A percentile compares a stretch with the other conserved stretches of the same genome.
Conservation (phyloP, 1,140 invertebrate genomes). For the Coenobita brevimanus region DNA sequence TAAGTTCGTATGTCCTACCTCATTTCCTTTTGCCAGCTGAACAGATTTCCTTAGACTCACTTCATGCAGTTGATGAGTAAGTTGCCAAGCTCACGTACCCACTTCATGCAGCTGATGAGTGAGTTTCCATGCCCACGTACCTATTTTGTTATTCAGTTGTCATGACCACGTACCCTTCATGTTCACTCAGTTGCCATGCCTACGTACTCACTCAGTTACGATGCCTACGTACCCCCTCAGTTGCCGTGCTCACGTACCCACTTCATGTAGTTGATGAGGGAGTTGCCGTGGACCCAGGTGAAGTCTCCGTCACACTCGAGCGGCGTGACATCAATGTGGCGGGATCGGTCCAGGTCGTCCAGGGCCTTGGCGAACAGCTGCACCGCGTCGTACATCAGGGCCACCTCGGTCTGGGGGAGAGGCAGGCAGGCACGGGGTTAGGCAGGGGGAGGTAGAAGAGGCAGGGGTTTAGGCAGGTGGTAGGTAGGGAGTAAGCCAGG, state of each 20-base stretch:
- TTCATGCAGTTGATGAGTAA: too few species aligned
- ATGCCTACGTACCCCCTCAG: neutral
- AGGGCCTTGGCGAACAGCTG: constrained; percentile 93
- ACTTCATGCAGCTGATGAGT: too few species aligned
- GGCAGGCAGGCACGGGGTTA: neutral
- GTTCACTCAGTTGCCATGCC: neutral
- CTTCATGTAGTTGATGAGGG: constrained; percentile 98
- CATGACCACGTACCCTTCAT: too few species aligned
- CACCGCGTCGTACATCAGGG: constrained; percentile 96
- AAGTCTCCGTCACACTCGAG: constrained; percentile 91
- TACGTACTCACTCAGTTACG: neutral
- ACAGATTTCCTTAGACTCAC: too few species aligned
- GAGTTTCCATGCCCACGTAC: too few species aligned
- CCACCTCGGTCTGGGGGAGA: constrained; percentile 89
- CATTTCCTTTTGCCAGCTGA: too few species aligned
- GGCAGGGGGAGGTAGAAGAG: neutral
- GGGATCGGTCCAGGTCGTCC: constrained; percentile 86
- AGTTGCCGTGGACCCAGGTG: constrained; percentile 95
- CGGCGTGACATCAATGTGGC: constrained; percentile 79
- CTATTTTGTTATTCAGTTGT: too few species aligned
- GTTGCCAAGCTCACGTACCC: constrained; percentile 51
- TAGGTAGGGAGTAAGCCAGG: too few species aligned
- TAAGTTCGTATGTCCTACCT: too few species aligned
- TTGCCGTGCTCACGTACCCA: constrained; percentile 76
- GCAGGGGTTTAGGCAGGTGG: too few species aligned